Evolutionary conservation across 30 jellyfish, hydroid and myxozoan species (phyloP).

Genomic region (Aurelia coerulea): DNA sequence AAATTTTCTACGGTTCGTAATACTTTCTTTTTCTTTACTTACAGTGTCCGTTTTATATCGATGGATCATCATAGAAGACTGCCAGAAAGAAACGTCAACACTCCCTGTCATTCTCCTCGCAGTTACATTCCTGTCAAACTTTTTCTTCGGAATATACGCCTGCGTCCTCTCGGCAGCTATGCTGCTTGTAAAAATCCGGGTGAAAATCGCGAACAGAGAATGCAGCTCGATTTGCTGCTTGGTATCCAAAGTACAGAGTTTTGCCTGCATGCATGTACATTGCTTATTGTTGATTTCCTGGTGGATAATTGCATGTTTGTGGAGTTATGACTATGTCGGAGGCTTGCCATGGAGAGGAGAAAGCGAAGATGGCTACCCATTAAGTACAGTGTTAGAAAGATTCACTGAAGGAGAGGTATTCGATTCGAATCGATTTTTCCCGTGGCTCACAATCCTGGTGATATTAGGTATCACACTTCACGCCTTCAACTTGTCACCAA

Average conservation of each 20-base stretch:
- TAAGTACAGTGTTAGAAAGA: conserved; percentile 20
- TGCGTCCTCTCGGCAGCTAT: conserved; percentile 53
- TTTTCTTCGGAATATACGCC: conserved; percentile 72
- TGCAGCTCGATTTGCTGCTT: neutral
- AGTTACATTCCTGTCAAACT: conserved; percentile 59
- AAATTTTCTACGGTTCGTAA: no score
- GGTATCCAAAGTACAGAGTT: neutral
- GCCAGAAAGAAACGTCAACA: neutral
- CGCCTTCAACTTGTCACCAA: conserved; percentile 16
- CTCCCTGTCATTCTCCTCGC: conserved; percentile 46
- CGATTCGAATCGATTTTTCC: conserved; percentile 60
- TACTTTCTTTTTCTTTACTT: neutral
- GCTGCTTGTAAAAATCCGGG: conserved; percentile 20
- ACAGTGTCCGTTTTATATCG: conserved; percentile 36
- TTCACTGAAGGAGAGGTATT: conserved; percentile 78
- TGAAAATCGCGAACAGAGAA: neutral
- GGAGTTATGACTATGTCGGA: conserved; percentile 67
- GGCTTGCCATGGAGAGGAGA: conserved; percentile 82
- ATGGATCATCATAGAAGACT: conserved; percentile 27
- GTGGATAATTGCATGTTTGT: conserved; percentile 79
- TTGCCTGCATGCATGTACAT: conserved; percentile 9
- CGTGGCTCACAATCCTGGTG: conserved; percentile 82
- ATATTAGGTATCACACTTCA: conserved; percentile 54
- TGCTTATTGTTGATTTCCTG: conserved; percentile 65
- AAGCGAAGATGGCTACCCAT: conserved; percentile 67